Base-by-base conservation (phyloP, 2,888 invertebrate species). In the Cryptops parisi region DNA sequence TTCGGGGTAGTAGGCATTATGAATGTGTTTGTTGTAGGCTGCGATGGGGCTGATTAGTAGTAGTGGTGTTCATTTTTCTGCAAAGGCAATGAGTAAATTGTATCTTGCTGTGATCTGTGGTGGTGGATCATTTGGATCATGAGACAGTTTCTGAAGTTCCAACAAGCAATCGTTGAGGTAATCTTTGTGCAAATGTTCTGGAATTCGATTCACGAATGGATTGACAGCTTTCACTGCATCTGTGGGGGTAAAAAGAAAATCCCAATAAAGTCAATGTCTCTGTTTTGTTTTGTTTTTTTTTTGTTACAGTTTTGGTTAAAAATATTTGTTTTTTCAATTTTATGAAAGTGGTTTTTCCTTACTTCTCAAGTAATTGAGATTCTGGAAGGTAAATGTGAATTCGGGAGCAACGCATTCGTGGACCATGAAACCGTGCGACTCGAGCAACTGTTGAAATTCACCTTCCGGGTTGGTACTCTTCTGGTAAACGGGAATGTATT, bases 401-500 rank as follows among this genome's bases (percentile, higher is more conserved):
- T 77, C 73, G 56, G 78, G 73, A 38, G 73, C 70, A 60, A 76
- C 74, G 43, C 82, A 81, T 43, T 75, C 72, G 6, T 75, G 68
- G 12, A 78, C 70, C 1, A 71, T 67, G 63, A 83, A 82, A 1
- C 83, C 83, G 2, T 72, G 69, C 33, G 75, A 72, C 47, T 71
- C 68, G 53, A 83, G 67, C 2, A 78, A 64, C 55, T 73, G 70
- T 23, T 72, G 70, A 24, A 81, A 70, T 54, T 75, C 72, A 12
- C 72, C 72, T 47, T 75, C 75, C 0, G 81, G 78, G 62, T 79
- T 71, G 55, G 72, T 62, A 49, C 74, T 76, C 48, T 78, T 70
- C 57, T 84, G 81, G 60, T 82, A 80, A 0, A 80, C 79, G 0
- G 82, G 80, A 17, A 84, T 74, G 63, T 73, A 83, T 53, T 76